Conservation (phyloP, 2,888 invertebrate genomes). For the Meteorus colon region DNA sequence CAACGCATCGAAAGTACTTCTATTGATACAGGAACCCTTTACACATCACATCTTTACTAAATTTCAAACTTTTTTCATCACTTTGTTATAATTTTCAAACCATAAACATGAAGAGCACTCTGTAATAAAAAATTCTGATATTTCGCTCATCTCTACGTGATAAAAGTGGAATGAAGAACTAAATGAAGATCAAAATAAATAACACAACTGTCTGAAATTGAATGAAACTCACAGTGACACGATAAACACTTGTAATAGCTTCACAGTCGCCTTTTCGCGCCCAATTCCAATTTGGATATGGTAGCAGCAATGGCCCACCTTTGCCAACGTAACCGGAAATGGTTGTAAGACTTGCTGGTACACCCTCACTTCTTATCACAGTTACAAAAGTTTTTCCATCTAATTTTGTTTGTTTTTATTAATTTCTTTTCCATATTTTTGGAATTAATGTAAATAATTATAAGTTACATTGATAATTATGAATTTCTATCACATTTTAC, state of each 20-base stretch:
- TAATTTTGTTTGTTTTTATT: background rate
- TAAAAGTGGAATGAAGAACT: background rate
- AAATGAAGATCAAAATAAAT: background rate
- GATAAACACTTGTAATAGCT: constrained; percentile 83
- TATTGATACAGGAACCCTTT: too few relatives aligned
- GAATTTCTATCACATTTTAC: constrained; percentile 59
- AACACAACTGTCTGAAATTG: constrained; percentile 6
- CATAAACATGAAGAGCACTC: too few relatives aligned
- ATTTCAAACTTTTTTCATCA: background rate
- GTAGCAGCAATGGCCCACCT: constrained; percentile 75
- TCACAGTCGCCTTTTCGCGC: constrained; percentile 77
- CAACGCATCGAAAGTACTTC: too few relatives aligned
- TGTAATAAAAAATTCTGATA: background rate
- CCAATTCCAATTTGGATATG: constrained; percentile 81
- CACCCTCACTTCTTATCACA: constrained; percentile 78
- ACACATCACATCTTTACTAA: too few relatives aligned
- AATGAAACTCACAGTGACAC: constrained; percentile 79
- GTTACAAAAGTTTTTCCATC: constrained; percentile 78
- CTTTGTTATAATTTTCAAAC: background rate
- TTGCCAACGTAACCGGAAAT: constrained; percentile 72
- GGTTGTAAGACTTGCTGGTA: constrained; percentile 81
- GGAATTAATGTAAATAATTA: background rate
- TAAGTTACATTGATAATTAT: background rate
- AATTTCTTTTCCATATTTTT: background rate
- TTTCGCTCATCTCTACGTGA: background rate